Evolutionary conservation across 2,888 invertebrate genomes (phyloP).

Genomic region (Pantelozetes paolii): DNA sequence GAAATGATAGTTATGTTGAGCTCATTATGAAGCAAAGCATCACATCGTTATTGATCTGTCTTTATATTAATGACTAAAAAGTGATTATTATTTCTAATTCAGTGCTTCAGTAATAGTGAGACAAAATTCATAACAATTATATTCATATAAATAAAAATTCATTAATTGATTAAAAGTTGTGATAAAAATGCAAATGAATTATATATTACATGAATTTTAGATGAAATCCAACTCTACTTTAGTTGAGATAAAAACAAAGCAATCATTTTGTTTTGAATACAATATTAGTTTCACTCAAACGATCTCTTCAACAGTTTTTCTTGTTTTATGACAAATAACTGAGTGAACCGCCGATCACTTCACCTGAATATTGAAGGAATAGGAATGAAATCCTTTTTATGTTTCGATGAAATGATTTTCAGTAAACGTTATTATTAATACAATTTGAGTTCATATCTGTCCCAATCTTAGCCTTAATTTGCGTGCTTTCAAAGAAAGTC

Average conservation of each 20-base stretch:
- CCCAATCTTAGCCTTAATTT: conserved; percentile 14
- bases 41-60: conserved; percentile 7
- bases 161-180: not conserved
- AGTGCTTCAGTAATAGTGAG: not conserved
- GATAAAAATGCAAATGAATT: not conserved
- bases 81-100: conserved; percentile 13
- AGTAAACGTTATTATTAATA: not conserved
- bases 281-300: not conserved
- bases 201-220: not conserved
- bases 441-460: not conserved
- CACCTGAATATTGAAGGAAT: not conserved
- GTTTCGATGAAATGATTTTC: not conserved
- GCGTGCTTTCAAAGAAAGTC: conserved; percentile 26
- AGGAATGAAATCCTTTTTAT: not conserved
- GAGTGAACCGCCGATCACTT: not conserved
- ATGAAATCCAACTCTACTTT: not conserved
- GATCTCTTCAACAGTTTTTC: conserved; percentile 6
- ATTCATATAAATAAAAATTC: not conserved
- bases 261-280: not conserved
- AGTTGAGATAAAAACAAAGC: not conserved
- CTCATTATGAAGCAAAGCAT: not conserved
- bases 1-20: no score
- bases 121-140: conserved; percentile 3
- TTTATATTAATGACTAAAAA: not conserved
- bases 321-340: not conserved